Conservation (phyloP, 2,113 vertebrate genomes). For the Taurulus bubalis region DNA sequence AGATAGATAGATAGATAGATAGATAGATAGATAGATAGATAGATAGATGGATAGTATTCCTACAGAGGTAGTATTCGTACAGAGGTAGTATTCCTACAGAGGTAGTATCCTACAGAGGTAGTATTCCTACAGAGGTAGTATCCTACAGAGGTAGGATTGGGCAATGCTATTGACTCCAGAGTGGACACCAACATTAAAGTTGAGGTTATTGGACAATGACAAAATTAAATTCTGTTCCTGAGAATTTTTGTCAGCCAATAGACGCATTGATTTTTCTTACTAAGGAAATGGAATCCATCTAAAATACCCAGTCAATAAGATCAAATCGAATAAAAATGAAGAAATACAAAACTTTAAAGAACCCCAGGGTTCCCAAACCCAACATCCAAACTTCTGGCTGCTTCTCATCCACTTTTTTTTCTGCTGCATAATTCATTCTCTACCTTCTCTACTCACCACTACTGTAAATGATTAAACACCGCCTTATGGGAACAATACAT, state of each 20-base stretch:
- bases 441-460: slow-evolving; percentile 38
- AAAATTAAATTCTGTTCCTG: neutral
- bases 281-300: slow-evolving; percentile 4
- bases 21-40: too few species aligned
- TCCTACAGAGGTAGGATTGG: too few species aligned
- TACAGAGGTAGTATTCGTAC: too few species aligned
- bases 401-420: slow-evolving; percentile 39
- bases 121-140: too few species aligned
- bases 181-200: neutral
- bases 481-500: slow-evolving; percentile 48
- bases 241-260: neutral
- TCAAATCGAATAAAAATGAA: slow-evolving; percentile 1
- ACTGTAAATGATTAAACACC: slow-evolving; percentile 47
- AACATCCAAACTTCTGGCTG: slow-evolving; percentile 35
- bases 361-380: slow-evolving; percentile 6
- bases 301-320: neutral
- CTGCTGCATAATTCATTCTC: slow-evolving; percentile 55
- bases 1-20: too few species aligned
- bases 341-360: slow-evolving; percentile 23
- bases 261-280: neutral
- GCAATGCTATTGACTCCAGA: too few species aligned
- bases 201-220: neutral
- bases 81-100: too few species aligned
- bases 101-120: too few species aligned
- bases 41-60: too few species aligned